Evolutionary conservation across 2,797 vertebrate species (phyloP).

Genomic region (Pipistrellus nathusii): DNA sequence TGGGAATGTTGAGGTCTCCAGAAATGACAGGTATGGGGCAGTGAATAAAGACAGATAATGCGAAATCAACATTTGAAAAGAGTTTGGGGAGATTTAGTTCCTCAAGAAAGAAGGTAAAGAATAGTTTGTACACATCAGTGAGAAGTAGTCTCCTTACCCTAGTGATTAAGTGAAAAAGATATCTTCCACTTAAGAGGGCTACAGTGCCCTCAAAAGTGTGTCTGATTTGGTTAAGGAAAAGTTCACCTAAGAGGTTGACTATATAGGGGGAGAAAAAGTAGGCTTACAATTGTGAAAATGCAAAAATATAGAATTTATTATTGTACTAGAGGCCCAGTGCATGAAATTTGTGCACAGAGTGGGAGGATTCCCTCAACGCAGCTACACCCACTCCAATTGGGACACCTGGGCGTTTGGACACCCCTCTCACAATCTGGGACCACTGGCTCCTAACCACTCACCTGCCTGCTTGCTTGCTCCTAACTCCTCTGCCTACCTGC

Average conservation of each 20-base stretch:
- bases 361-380: no score
- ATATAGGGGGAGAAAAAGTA: not conserved
- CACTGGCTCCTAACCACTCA: no score
- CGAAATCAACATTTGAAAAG: not conserved
- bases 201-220: not conserved
- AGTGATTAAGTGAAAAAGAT: not conserved
- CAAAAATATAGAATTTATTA: no score
- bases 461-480: no score
- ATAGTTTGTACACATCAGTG: not conserved
- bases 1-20: not conserved
- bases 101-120: not conserved
- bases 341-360: no score
- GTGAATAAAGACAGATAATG: not conserved
- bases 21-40: not conserved
- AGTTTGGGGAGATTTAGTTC: not conserved
- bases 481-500: no score
- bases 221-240: conserved; percentile 38
- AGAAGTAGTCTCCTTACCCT: not conserved
- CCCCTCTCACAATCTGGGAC: no score
- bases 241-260: not conserved
- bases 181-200: not conserved
- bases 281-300: not conserved
- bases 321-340: no score
- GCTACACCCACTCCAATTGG: no score
- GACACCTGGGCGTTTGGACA: no score